These are phyloP conservation scores for Lophotis ruficrista DNA, from an alignment of 2,113 vertebrate species.

Conservation along the genomic window DNA sequence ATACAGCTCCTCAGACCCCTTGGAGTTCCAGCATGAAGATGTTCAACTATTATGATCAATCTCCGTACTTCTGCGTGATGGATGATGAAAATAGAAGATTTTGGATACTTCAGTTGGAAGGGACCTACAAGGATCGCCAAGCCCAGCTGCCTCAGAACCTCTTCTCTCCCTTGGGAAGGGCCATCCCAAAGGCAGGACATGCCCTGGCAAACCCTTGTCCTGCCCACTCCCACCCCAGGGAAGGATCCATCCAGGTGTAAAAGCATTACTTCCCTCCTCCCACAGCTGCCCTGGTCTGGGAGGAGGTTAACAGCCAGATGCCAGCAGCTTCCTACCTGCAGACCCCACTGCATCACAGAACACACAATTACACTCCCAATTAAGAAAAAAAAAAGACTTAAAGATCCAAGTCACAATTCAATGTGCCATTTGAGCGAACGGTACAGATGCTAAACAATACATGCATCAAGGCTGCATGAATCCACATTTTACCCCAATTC, in stretches of 20 bases:
- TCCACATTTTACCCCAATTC: slow-evolving; percentile 16
- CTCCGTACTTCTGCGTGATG: not conserved
- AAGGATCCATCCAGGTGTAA: not conserved
- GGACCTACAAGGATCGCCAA: not conserved
- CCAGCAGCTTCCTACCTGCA: not conserved
- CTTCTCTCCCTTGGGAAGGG: not conserved
- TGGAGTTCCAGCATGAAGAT: accelerated
- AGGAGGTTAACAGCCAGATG: not conserved
- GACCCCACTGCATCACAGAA: not conserved
- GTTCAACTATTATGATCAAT: not conserved
- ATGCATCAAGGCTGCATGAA: slow-evolving; percentile 1
- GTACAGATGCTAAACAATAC: not conserved
- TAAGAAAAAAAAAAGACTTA: not conserved
- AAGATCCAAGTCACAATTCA: not conserved
- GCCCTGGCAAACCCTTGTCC: not conserved
- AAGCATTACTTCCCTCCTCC: not conserved
- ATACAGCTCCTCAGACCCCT: not conserved
- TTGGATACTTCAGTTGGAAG: not conserved
- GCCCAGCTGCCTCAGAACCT: not conserved
- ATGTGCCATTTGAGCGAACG: not conserved
- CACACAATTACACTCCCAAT: not conserved
- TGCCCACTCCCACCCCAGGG: not conserved
- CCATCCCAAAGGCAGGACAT: not conserved
- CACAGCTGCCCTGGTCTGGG: not conserved
- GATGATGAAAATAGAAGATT: not conserved